phyloP scores from a whole-genome alignment of 2,113 vertebrate genomes.

The Toxostoma redivivum region DNA sequence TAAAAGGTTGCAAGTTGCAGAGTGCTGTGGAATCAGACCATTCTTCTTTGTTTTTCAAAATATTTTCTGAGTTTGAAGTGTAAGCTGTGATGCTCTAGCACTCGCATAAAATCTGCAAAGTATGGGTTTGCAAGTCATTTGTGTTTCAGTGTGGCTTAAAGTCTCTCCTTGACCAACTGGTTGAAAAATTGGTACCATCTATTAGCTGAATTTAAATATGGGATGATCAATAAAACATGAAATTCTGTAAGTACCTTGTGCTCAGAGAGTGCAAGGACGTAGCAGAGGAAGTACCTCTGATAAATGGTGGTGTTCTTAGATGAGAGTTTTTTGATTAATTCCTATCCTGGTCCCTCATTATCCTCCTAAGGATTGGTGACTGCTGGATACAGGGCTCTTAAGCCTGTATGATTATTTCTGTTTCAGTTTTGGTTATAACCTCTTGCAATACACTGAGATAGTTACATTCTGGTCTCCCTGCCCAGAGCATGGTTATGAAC shows the following conservation, averaged over 20 bases:
- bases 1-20: not conserved
- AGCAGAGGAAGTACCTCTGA: not conserved
- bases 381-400: not conserved
- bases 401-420: not conserved
- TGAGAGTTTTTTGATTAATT: not conserved
- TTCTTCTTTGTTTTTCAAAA: not conserved
- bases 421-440: not conserved
- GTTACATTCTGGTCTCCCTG: not conserved
- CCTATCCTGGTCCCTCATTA: not conserved
- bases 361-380: not conserved
- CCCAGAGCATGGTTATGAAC: rapidly evolving
- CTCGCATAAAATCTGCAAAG: not conserved
- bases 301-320: not conserved
- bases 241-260: not conserved
- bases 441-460: not conserved
- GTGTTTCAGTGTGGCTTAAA: not conserved
- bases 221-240: not conserved
- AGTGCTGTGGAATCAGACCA: not conserved
- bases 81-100: not conserved
- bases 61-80: not conserved
- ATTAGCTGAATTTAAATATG: not conserved
- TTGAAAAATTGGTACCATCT: not conserved
- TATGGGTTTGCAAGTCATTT: not conserved
- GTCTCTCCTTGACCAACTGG: not conserved
- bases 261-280: not conserved